Evolutionary conservation across 2,888 invertebrate genomes (phyloP), one percentile per base, ranked within the genome.

Genomic region (Aphidius colemani): DNA sequence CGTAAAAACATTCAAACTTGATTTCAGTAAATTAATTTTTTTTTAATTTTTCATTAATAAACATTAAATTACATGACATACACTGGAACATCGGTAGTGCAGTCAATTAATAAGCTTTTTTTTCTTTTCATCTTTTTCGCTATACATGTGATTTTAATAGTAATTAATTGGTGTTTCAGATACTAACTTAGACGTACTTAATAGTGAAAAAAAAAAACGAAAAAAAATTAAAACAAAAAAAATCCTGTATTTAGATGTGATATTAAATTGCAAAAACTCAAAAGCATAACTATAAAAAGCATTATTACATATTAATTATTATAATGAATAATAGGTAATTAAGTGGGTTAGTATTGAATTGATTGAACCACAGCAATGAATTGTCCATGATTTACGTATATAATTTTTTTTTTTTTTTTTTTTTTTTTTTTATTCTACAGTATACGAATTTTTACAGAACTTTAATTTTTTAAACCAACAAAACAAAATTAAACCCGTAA

Each of bases 51-150:
- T 72, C 78, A 79, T 76, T 7, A 45, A 13, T 63, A 63, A 62
- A 57, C 50, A 72, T 74, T 74, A 73, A 74, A 72, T 77, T 75
- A 76, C 72, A 71, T 73, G 75, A 74, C 74, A 77, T 77, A 76
- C 77, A 73, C 73, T 75, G 78, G 77, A 74, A 71, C 68, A 75
- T 77, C 74, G 72, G 74, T 74, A 74, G 78, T 78, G 79, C 75
- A 80, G 77, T 76, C 75, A 75, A 77, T 73, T 69, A 68, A 68
- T 67, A 71, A 62, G 65, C 48, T 11, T 63, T 43, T 60, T 55
- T 8, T 56, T 45, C 60, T 61, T 43, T 46, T 49, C 18, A 49
- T 46, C 50, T 30, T 44, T 10, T 46, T n/a, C 10, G 7, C n/a
- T n/a, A 41, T 57, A 57, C 43, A 55, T 18, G 13, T 18, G 18